A percentile compares a stretch with the other conserved stretches of the same genome.
phyloP scores from a whole-genome alignment of 2,888 invertebrate genomes.

The Napeogenes sylphis region DNA sequence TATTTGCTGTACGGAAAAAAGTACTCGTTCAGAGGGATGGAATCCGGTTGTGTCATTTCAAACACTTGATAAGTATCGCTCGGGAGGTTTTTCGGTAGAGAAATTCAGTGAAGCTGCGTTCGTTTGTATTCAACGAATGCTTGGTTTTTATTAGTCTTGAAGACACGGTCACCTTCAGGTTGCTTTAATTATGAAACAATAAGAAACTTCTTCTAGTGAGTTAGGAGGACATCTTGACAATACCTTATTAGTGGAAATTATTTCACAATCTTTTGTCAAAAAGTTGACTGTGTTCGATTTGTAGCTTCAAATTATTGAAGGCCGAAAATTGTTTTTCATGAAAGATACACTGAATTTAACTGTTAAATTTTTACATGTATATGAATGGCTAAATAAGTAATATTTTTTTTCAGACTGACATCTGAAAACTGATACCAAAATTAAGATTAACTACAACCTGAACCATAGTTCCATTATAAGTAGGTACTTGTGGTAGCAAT shows the following conservation, averaged over 20 bases:
- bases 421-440: background rate
- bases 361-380: conserved; percentile 5
- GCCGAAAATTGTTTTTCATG: too few relatives aligned
- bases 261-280: conserved; percentile 41
- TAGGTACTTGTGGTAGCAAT: background rate
- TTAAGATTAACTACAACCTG: conserved; percentile 1
- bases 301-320: background rate
- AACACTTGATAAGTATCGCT: conserved; percentile 77
- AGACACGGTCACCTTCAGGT: conserved; percentile 73
- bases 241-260: conserved; percentile 54
- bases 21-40: conserved; percentile 58
- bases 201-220: conserved; percentile 60
- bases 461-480: background rate
- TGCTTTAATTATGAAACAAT: conserved; percentile 70
- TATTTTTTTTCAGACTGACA: background rate
- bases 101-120: conserved; percentile 69
- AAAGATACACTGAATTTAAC: conserved; percentile 7
- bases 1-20: conserved; percentile 63
- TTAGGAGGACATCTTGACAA: conserved; percentile 47
- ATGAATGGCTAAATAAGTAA: background rate
- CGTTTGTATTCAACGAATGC: conserved; percentile 69
- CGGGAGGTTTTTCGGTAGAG: conserved; percentile 62
- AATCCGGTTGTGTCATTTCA: conserved; percentile 78
- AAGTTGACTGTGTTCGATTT: conserved; percentile 22
- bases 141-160: conserved; percentile 57